Base-by-base conservation (phyloP, 2,797 vertebrate species). In the Onychomys torridus region DNA sequence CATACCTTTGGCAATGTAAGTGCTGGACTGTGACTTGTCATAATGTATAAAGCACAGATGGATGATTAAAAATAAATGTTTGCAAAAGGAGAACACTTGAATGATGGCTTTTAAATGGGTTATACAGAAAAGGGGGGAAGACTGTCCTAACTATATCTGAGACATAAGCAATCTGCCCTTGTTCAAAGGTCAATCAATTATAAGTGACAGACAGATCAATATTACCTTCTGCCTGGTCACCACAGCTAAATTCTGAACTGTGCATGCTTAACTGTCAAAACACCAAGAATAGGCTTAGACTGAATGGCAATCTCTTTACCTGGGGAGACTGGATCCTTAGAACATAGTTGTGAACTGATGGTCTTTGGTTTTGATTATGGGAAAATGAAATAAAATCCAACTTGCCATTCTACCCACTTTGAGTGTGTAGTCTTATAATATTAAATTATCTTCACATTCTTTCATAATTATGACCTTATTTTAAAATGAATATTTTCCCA, bases 81-180 rank as follows among this genome's bases (percentile, higher is more conserved):
- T 90, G 29, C 34, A 84, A 92, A 90, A 97, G 79, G 25, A 59
- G 92, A 93, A 75, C 5, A 67, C 7, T 73, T 43, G 34, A 92
- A 55, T 19, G 43, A 63, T 19, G 71, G 69, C 1, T 89, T 95
- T 79, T 49, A 94, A 87, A 49, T 43, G 27, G 32, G 29, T 14
- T 52, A 40, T 25, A 76, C 0, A 78, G 86, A 37, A 81, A 91
- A 79, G 77, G 25, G 17, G 25, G 23, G 11, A 77, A 78, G 75
- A 37, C 27, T 57, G 43, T 46, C 63, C 16, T 46, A 94, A 93
- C 61, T 81, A 21, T 76, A 49, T 69, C 78, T 27, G 73, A 91
- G 59, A 93, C 21, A 69, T 43, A 77, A 94, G 40, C n/a, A 84
- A 89, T 25, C 52, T 90, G 46, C 61, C 71, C 84, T 94, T 86